phyloP scores from a whole-genome alignment of 2,113 vertebrate genomes.

The Lamprotornis superbus region DNA sequence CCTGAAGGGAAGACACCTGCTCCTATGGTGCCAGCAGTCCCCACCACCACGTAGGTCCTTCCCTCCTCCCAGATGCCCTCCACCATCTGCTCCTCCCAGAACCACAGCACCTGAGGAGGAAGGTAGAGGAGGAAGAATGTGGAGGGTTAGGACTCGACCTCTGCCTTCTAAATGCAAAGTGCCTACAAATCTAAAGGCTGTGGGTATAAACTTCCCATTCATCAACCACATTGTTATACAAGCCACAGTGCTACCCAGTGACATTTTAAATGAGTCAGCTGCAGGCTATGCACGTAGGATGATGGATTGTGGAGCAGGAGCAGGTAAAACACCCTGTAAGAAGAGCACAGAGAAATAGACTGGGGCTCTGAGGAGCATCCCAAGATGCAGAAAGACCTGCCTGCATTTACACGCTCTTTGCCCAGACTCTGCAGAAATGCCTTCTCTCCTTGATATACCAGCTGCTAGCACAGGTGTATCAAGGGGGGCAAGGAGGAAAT shows the following conservation, averaged over 20 bases:
- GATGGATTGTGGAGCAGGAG: not conserved
- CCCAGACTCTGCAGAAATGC: rapidly evolving
- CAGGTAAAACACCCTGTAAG: not conserved
- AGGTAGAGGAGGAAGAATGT: not conserved
- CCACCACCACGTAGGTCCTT: rapidly evolving
- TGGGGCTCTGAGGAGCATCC: not conserved
- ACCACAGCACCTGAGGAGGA: not conserved
- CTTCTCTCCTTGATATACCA: not conserved
- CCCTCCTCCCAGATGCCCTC: not conserved
- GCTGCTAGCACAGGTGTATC: not conserved
- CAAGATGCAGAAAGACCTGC: not conserved
- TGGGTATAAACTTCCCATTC: not conserved
- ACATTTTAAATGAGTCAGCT: constrained; percentile 43
- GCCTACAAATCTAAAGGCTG: not conserved
- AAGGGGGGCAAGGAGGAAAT: not conserved
- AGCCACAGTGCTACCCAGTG: not conserved
- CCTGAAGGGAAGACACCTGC: not conserved
- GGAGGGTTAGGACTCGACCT: rapidly evolving
- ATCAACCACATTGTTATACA: constrained; percentile 36
- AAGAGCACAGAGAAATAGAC: not conserved
- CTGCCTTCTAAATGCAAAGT: not conserved
- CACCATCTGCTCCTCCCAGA: not conserved
- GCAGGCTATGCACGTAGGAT: not conserved
- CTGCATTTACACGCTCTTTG: rapidly evolving
- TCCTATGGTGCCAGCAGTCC: not conserved